Evolutionary conservation across 2,797 vertebrate genomes (phyloP), one percentile per base, ranked within the genome.

Genomic region (Masticophis lateralis): DNA sequence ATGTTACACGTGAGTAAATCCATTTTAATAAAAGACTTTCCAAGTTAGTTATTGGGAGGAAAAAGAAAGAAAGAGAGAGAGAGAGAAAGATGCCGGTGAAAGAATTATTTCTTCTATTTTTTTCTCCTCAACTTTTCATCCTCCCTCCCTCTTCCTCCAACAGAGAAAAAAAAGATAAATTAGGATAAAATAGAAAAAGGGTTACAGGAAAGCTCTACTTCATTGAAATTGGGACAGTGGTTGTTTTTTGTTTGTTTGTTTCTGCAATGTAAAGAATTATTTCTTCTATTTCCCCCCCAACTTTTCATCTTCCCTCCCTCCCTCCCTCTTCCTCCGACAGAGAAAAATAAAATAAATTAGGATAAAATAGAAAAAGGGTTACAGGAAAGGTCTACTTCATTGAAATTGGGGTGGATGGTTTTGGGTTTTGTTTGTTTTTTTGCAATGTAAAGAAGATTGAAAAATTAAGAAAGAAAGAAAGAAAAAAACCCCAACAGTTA

Each of bases 1-100:
- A 96, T 96, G 96, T 97, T 97, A 95, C 97, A 97, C 96, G 97
- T 97, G 97, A 97, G 95, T 96, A 96, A 95, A 93, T 96, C 96
- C 95, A 89, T 94, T 61, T 95, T 96, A 96, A 95, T 95, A 96
- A 97, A 97, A 96, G 95, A 95, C 94, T 95, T 95, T 95, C 93
- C 94, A 95, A 95, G 96, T 96, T 96, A 96, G 94, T 96, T 96
- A 96, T 94, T 95, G 95, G 32, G 14, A 12, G 13, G 9, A 53
- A 10, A 10, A 10, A 0, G 0, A 60, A 1, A 10, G 8, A 27
- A 2, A 60, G 25, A 13, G 1, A 63, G 1, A 28, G 59, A 61
- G 59, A 61, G 20, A 25, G 59, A 60, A 22, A 60, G 95, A 96
- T 96, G 96, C 94, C 94, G 96, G 95, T 95, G 37, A 95, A 96